Evolutionary conservation across 2,113 vertebrate genomes (phyloP), one percentile per base, ranked within the genome.

Genomic region (Cyprinodon brontotheroides): DNA sequence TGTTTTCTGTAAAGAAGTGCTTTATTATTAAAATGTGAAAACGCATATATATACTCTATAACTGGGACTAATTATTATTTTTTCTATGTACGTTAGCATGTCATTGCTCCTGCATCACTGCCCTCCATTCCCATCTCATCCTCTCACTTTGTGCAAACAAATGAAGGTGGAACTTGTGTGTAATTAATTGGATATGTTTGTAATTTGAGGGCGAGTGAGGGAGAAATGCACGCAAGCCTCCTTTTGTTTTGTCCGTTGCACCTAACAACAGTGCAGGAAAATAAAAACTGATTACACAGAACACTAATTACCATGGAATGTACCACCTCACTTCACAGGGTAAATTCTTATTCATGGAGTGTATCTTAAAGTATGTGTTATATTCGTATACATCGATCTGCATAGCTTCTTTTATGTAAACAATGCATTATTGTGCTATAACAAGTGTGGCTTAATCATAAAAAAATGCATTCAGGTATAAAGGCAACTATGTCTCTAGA

Each of bases 101-200:
- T 86, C 79, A 78, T 68, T 38, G 81, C 80, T 84, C 75, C 71
- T 72, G 81, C 75, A 78, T 63, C 68, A 80, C 77, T 89, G 75
- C 78, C 83, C 72, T 71, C 82, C 77, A 85, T 86, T 88, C 86
- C 72, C 78, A 68, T 86, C 80, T 65, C 72, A 67, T 41, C 65
- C 82, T 72, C 80, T 80, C 70, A 69, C 68, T 11, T 68, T 12
- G 68, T 67, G 82, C 83, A 69, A 83, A 50, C 86, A 70, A 85
- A 90, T 87, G 86, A 90, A 92, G 90, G 89, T 78, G 47, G 81
- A 87, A 89, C 87, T 89, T 79, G 90, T 81, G 82, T 86, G 92
- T 92, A 91, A 94, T 94, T 94, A 94, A 94, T 93, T 92, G 89
- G 89, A 92, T 93, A 91, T 93, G 93, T 94, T 93, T 91, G 92